Percentiles rank a stretch among this genome's conserved stretches.
These are phyloP conservation scores for Psittacula derbiana DNA, from an alignment of 2,797 vertebrate species.

Conservation along the genomic window DNA sequence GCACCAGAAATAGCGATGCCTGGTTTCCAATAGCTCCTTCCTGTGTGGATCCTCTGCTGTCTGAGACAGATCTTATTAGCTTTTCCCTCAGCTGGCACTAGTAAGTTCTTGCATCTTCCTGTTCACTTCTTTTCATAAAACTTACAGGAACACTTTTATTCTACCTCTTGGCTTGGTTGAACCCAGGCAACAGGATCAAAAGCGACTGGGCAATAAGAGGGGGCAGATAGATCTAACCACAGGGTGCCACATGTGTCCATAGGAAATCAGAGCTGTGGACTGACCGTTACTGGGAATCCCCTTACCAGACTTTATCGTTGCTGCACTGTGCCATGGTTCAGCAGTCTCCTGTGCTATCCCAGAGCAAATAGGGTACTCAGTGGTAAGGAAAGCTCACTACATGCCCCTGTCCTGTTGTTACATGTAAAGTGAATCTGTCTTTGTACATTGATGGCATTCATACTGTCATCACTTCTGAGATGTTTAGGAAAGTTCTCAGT, in stretches of 20 bases:
- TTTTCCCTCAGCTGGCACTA: not conserved
- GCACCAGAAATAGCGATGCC: not conserved
- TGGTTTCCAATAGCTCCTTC: not conserved
- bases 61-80: not conserved
- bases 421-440: not conserved
- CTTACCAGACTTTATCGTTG: not conserved
- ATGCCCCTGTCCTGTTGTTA: not conserved
- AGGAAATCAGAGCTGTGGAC: not conserved
- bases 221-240: not conserved
- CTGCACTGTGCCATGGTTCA: not conserved
- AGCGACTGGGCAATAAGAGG: not conserved
- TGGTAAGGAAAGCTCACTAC: not conserved
- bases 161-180: not conserved
- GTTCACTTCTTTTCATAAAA: not conserved
- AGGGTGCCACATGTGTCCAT: fast-evolving
- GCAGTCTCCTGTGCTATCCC: not conserved
- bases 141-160: not conserved
- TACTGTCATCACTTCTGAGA: not conserved
- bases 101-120: not conserved
- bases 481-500: not conserved
- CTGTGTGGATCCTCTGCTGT: not conserved
- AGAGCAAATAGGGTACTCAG: not conserved
- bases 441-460: fast-evolving
- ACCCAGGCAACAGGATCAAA: not conserved
- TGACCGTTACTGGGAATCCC: not conserved